phyloP scores from a whole-genome alignment of 2,888 invertebrate genomes.

The Philereme transversata region DNA sequence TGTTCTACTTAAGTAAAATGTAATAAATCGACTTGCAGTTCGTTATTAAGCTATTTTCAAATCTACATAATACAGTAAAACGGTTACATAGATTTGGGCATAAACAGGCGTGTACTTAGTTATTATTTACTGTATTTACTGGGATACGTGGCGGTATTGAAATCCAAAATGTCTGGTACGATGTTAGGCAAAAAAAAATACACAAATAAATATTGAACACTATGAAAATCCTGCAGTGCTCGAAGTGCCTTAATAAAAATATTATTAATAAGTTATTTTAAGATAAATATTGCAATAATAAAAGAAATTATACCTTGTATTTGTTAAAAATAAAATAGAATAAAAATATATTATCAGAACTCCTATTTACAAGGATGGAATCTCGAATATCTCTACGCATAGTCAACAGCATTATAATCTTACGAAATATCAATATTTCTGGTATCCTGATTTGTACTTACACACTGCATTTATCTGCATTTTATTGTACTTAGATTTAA shows the following conservation, averaged over 20 bases:
- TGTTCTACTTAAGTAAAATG: no score
- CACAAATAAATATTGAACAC: no score
- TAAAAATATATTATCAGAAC: constrained; percentile 10
- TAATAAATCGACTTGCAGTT: no score
- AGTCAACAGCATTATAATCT: constrained; percentile 13
- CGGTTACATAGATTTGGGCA: no score
- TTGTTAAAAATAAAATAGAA: not conserved
- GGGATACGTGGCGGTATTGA: no score
- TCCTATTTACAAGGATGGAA: constrained; percentile 15
- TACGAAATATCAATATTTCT: constrained; percentile 7
- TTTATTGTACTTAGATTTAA: constrained; percentile 32
- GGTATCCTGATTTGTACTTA: constrained; percentile 32
- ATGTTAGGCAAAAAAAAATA: no score
- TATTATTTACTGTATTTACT: no score
- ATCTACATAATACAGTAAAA: no score
- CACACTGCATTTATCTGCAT: constrained; percentile 47
- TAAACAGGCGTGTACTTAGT: no score
- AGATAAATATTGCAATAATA: constrained; percentile 9
- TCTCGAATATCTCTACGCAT: constrained; percentile 9
- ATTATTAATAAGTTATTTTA: constrained; percentile 13
- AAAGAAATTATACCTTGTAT: constrained; percentile 5
- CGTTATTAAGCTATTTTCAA: no score
- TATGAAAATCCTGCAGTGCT: constrained; percentile 11
- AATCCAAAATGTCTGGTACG: no score
- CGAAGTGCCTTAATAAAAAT: constrained; percentile 27